A percentile compares a stretch with the other conserved stretches of the same genome.
These are phyloP conservation scores for Lophura swinhoii DNA, from an alignment of 2,797 vertebrate genomes.

Conservation along the genomic window DNA sequence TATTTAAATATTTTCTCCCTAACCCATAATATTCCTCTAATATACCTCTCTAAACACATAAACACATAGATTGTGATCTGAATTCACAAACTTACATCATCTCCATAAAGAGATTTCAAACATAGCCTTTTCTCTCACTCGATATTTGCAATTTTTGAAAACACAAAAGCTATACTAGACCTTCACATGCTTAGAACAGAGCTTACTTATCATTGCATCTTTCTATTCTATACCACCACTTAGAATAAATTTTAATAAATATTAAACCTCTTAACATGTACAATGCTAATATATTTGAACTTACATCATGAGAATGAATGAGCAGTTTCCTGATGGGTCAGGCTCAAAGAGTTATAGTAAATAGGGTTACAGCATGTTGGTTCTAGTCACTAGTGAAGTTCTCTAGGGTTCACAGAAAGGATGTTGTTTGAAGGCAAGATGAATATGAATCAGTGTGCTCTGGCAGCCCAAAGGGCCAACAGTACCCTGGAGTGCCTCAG, in stretches of 20 bases:
- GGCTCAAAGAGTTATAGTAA: background rate
- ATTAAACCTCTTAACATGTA: too few species aligned
- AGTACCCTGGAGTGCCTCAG: background rate
- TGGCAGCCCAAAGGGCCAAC: background rate
- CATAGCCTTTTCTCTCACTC: background rate
- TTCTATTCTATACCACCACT: background rate
- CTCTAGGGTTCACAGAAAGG: background rate
- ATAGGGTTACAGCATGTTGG: background rate
- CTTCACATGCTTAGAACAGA: background rate
- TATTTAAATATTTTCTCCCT: background rate
- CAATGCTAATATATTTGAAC: background rate
- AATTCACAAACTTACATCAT: fast-evolving
- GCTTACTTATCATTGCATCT: background rate
- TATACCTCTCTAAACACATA: background rate
- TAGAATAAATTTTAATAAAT: background rate
- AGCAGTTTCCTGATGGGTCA: background rate
- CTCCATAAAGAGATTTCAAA: background rate
- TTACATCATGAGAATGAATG: background rate
- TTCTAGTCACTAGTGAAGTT: background rate
- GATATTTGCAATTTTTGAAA: background rate
- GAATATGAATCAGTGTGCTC: background rate
- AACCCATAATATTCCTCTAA: background rate
- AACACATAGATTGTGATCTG: background rate
- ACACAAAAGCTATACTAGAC: background rate
- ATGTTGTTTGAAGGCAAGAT: background rate